A percentile compares a stretch with the other conserved stretches of the same genome.
Conservation (phyloP, 2,888 invertebrate species). For the Mamestra brassicae region DNA sequence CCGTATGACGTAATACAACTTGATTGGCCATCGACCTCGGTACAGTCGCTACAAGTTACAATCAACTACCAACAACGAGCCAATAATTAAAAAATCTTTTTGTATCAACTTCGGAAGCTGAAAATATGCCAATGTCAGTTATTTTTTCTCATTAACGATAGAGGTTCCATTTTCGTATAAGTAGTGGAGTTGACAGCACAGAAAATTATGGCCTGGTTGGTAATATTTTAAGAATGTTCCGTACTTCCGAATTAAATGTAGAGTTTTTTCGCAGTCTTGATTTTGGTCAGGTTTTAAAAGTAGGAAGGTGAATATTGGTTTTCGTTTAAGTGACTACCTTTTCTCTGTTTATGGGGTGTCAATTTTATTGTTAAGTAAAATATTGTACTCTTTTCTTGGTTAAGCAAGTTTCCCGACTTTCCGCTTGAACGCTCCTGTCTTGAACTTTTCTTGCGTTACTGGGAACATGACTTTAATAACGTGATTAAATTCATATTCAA, state of each 20-base stretch:
- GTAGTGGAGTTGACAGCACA: neutral
- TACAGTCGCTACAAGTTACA: slow-evolving; percentile 35
- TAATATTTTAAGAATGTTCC: slow-evolving; percentile 1
- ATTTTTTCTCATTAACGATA: neutral
- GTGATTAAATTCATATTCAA: slow-evolving; percentile 3
- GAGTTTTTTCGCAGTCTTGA: neutral
- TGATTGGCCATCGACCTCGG: slow-evolving; percentile 62
- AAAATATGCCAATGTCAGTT: slow-evolving; percentile 45
- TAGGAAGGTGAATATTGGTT: neutral
- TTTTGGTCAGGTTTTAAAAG: neutral
- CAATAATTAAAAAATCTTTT: slow-evolving; percentile 33
- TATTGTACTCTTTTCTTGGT: neutral
- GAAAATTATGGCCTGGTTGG: neutral
- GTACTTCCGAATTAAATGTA: neutral
- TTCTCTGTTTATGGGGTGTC: neutral
- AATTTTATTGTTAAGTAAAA: neutral
- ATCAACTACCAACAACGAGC: slow-evolving; percentile 23
- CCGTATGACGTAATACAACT: slow-evolving; percentile 44
- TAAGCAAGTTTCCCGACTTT: slow-evolving; percentile 1
- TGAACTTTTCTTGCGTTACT: neutral
- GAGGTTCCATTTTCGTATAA: neutral
- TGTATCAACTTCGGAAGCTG: neutral
- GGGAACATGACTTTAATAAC: neutral
- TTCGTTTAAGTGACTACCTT: neutral
- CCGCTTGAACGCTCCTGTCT: neutral